Evolutionary conservation across 2,113 vertebrate genomes (phyloP), one percentile per base, ranked within the genome.

Genomic region (Nipponia nippon): DNA sequence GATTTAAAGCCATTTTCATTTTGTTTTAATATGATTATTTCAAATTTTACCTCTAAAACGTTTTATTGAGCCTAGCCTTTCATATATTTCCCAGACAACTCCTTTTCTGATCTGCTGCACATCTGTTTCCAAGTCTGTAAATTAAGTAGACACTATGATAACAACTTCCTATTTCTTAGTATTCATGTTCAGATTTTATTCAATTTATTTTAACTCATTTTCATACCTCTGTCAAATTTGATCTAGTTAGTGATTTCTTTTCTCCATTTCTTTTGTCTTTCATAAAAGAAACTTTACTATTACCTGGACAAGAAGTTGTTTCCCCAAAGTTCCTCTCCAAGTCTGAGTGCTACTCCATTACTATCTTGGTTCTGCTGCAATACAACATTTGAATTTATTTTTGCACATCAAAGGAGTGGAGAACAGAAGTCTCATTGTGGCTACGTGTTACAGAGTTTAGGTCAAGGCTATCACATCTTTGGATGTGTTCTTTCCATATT

Each of bases 191-290:
- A 29, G 36, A 71, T 91, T 95, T 82, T 59, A 89, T 87, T 91
- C 69, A 30, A 87, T 91, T 95, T 87, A 70, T 93, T 89, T 94
- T 84, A 97, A 87, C 69, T 93, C 72, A 82, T 34, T 94, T 96
- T 75, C 61, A 84, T 79, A 55, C 73, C 61, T 82, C 90, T 87
- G 61, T 13, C 73, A 71, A 87, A 89, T 87, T 81, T 75, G 38
- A 93, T 94, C 65, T 70, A 63, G 65, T 62, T 71, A 79, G 46
- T 32, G 69, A 91, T 79, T 90, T 84, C 55, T 55, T 63, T 85
- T 32, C 50, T 42, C 70, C n/a, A 59, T 84, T 84, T 94, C 62
- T 93, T 96, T 71, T 59, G 72, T 75, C 88, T 90, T 72, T 95
- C 23, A 44, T 36, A 16, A 63, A 80, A 83, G 62, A 83, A 61